Percentiles rank a stretch among this genome's conserved stretches.
Evolutionary conservation across 2,888 invertebrate species (phyloP).

Genomic region (Apocheima hispidaria): DNA sequence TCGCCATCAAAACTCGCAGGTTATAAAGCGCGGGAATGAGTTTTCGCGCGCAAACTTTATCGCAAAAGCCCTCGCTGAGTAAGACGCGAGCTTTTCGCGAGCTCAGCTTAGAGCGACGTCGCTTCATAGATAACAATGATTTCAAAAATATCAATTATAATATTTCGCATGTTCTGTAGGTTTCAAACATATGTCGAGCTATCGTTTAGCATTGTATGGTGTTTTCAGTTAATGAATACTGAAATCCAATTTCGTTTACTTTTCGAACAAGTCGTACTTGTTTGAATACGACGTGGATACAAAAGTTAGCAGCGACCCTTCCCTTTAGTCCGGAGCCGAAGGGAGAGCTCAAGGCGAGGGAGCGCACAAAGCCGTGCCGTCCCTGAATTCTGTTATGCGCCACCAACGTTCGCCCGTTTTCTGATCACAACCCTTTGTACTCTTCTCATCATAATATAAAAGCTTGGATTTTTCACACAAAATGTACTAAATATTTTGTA

Average conservation of each 20-base stretch:
- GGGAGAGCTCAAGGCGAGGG: constrained; percentile 72
- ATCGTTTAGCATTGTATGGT: not conserved
- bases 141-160: not conserved
- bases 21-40: constrained; percentile 82
- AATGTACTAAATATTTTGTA: constrained; percentile 8
- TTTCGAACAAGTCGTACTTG: constrained; percentile 22
- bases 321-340: constrained; percentile 51
- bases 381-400: constrained; percentile 50
- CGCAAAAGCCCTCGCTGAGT: constrained; percentile 60
- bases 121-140: constrained; percentile 37
- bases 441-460: constrained; percentile 30
- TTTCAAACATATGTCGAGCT: not conserved
- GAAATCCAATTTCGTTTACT: constrained; percentile 4
- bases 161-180: not conserved
- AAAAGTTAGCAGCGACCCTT: constrained; percentile 73
- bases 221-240: constrained; percentile 6
- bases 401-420: constrained; percentile 26
- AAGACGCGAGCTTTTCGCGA: constrained; percentile 62
- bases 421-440: constrained; percentile 34
- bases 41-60: constrained; percentile 82
- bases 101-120: constrained; percentile 54
- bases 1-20: constrained; percentile 70
- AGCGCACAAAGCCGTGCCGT: constrained; percentile 69
- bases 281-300: constrained; percentile 62
- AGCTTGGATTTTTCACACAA: constrained; percentile 19